Evolutionary conservation across 2,888 invertebrate species (phyloP).

Genomic region (Galerucella pusilla): DNA sequence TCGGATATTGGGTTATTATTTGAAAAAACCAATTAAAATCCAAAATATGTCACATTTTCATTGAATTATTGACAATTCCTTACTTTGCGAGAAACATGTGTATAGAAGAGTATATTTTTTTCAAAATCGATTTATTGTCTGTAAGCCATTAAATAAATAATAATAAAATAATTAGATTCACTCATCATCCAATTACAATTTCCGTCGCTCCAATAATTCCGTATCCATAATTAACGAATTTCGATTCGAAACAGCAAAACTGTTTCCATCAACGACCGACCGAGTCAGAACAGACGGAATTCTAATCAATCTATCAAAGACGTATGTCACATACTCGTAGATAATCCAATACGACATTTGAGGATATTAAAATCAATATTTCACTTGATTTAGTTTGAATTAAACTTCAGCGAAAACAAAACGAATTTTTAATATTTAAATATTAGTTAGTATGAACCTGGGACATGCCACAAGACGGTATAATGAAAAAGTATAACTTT

Average conservation of each 20-base stretch:
- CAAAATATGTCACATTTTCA: too few species aligned
- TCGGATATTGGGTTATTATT: too few species aligned
- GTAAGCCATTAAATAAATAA: neutral
- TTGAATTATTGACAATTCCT: too few species aligned
- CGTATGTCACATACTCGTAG: constrained; percentile 5
- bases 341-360: constrained; percentile 14
- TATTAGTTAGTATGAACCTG: neutral
- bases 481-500: neutral
- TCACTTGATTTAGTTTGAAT: constrained; percentile 39
- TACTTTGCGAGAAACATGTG: too few species aligned
- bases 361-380: constrained; percentile 43
- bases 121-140: neutral
- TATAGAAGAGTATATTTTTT: too few species aligned
- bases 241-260: neutral
- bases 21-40: too few species aligned
- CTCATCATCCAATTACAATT: constrained; percentile 8
- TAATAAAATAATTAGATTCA: constrained; percentile 15
- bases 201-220: constrained; percentile 3
- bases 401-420: constrained; percentile 39
- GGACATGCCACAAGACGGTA: too few species aligned
- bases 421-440: constrained; percentile 20
- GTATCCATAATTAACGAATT: constrained; percentile 8
- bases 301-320: constrained; percentile 18
- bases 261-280: neutral
- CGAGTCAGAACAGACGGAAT: constrained; percentile 6